phyloP scores from a whole-genome alignment of 1,140 invertebrate species.

The Papilio polytes region DNA sequence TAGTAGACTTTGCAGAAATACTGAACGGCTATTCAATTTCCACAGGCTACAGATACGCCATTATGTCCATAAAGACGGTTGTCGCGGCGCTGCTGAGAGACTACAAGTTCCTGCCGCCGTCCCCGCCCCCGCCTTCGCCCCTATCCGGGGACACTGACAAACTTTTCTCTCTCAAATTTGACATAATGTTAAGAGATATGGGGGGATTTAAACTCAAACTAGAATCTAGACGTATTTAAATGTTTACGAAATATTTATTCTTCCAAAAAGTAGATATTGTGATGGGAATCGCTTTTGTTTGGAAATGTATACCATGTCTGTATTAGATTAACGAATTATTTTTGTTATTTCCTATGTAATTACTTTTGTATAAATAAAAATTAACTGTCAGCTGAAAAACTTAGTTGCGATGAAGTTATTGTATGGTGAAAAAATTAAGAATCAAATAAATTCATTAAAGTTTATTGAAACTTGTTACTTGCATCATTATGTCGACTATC shows the following conservation, averaged over 20 bases:
- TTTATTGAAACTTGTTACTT: too few relatives aligned
- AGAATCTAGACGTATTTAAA: not conserved
- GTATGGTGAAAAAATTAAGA: too few relatives aligned
- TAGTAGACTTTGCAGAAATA: not conserved
- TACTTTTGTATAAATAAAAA: too few relatives aligned
- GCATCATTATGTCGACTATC: too few relatives aligned
- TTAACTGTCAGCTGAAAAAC: too few relatives aligned
- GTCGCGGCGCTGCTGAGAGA: constrained; percentile 57
- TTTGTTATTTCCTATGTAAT: too few relatives aligned
- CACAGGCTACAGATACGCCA: constrained; percentile 68
- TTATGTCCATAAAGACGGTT: constrained; percentile 69
- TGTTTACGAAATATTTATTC: not conserved
- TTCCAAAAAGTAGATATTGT: not conserved
- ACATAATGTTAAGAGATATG: not conserved
- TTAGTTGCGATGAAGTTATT: too few relatives aligned
- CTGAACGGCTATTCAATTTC: not conserved
- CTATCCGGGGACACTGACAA: not conserved
- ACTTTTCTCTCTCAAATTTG: not conserved
- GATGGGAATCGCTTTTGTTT: not conserved
- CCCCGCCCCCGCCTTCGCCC: not conserved
- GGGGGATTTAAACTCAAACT: not conserved
- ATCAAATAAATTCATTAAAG: too few relatives aligned
- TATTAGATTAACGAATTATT: too few relatives aligned
- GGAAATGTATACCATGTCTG: too few relatives aligned
- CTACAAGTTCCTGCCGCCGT: constrained; percentile 43